These are phyloP conservation scores for Anas acuta DNA, from an alignment of 2,797 vertebrate genomes.

Conservation along the genomic window DNA sequence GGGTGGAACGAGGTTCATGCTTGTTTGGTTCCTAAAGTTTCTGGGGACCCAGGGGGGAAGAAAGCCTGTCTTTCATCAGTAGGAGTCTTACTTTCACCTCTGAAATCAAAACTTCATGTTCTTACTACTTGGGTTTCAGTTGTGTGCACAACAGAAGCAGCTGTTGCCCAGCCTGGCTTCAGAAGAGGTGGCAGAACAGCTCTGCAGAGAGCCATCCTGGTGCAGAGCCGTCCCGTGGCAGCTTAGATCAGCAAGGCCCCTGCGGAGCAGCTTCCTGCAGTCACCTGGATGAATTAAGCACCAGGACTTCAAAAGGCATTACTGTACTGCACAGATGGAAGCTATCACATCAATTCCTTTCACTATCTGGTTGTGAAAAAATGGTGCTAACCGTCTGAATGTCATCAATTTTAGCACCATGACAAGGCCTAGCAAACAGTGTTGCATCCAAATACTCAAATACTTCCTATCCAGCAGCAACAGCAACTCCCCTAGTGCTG, in stretches of 20 bases:
- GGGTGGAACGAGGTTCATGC: background rate
- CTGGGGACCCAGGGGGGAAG: background rate
- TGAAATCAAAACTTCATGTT: background rate
- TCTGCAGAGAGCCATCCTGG: background rate
- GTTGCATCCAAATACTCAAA: background rate
- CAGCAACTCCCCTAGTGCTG: background rate
- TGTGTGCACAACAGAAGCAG: background rate
- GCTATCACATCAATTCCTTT: background rate
- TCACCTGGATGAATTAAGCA: background rate
- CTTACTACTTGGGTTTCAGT: background rate
- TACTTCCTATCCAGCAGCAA: background rate
- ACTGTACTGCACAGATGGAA: background rate
- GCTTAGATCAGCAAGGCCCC: background rate
- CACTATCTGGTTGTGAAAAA: background rate
- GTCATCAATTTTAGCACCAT: background rate
- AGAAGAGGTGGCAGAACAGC: too few relatives aligned
- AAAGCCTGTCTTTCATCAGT: background rate
- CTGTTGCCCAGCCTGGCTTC: background rate
- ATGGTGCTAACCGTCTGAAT: background rate
- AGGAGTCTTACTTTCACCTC: background rate
- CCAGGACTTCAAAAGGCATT: background rate
- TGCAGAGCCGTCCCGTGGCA: accelerated
- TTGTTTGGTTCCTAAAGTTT: background rate
- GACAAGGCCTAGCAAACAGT: background rate
- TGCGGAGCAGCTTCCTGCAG: background rate